These are phyloP conservation scores for Parascotia fuliginaria DNA, from an alignment of 2,888 invertebrate species.

Conservation along the genomic window DNA sequence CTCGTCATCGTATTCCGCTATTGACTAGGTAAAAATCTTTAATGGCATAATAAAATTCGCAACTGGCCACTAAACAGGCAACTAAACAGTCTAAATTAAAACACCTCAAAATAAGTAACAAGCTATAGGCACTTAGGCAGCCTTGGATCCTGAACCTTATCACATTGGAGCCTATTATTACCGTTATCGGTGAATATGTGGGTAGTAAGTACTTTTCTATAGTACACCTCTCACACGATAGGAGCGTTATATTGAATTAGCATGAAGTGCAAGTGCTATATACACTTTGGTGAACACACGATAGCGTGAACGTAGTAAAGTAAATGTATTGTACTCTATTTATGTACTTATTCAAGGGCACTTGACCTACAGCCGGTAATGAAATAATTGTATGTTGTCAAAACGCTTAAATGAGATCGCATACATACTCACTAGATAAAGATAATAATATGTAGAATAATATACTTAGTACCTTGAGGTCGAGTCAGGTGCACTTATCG, in stretches of 20 bases:
- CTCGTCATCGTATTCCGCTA: too few species aligned
- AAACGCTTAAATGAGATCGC: neutral
- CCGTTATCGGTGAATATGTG: conserved; percentile 6
- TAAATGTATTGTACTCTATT: too few species aligned
- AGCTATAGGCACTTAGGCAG: neutral
- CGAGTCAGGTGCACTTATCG: neutral
- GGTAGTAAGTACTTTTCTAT: conserved; percentile 2
- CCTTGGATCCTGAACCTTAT: conserved; percentile 10
- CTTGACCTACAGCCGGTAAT: neutral
- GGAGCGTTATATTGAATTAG: neutral
- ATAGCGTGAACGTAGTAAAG: neutral
- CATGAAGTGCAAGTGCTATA: neutral
- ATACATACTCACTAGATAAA: neutral
- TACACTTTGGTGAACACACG: conserved; percentile 1
- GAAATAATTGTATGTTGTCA: neutral
- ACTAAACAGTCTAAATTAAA: too few species aligned
- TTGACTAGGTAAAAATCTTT: too few species aligned
- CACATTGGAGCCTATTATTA: conserved; percentile 9
- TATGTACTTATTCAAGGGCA: neutral
- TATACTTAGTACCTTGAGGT: neutral
- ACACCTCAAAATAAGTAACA: neutral
- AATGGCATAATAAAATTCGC: too few species aligned
- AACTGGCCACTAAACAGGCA: too few species aligned
- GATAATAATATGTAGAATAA: too few species aligned
- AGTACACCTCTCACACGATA: neutral